Conservation (phyloP, 2,888 invertebrate species). For the Hypomecis punctinalis region DNA sequence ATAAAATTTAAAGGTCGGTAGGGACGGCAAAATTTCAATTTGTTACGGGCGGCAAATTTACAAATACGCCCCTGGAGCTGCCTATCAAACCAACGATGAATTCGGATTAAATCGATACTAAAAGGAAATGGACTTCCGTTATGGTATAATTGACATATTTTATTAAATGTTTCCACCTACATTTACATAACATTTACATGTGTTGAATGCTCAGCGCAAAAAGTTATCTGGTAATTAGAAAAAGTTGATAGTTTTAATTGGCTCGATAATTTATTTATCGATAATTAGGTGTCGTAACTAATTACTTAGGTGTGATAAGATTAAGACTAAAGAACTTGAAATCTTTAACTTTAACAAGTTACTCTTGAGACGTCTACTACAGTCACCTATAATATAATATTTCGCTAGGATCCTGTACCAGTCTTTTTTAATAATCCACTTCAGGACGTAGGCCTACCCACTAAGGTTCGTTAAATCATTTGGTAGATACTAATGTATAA, state of each 20-base stretch:
- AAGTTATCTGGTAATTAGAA: not conserved
- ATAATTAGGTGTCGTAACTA: slow-evolving; percentile 1
- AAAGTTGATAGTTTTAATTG: slow-evolving; percentile 16
- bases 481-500: too few relatives aligned
- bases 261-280: slow-evolving; percentile 6
- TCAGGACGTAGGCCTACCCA: too few relatives aligned
- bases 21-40: not conserved
- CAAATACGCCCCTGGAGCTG: slow-evolving; percentile 1
- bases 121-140: slow-evolving; percentile 42
- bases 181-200: slow-evolving; percentile 32
- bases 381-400: too few relatives aligned
- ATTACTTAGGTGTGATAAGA: too few relatives aligned
- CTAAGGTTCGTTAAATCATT: too few relatives aligned
- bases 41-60: not conserved
- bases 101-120: slow-evolving; percentile 38
- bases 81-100: slow-evolving; percentile 20
- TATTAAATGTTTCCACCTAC: slow-evolving; percentile 33
- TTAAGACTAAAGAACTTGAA: too few relatives aligned
- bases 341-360: too few relatives aligned
- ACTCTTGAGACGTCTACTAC: too few relatives aligned
- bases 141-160: slow-evolving; percentile 35
- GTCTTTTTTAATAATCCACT: too few relatives aligned
- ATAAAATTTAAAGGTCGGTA: too few relatives aligned
- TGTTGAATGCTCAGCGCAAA: slow-evolving; percentile 24
- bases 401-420: too few relatives aligned